A percentile compares a stretch with the other conserved stretches of the same genome.
Evolutionary conservation across 2,113 vertebrate species (phyloP).

Genomic region (Mustela nigripes): DNA sequence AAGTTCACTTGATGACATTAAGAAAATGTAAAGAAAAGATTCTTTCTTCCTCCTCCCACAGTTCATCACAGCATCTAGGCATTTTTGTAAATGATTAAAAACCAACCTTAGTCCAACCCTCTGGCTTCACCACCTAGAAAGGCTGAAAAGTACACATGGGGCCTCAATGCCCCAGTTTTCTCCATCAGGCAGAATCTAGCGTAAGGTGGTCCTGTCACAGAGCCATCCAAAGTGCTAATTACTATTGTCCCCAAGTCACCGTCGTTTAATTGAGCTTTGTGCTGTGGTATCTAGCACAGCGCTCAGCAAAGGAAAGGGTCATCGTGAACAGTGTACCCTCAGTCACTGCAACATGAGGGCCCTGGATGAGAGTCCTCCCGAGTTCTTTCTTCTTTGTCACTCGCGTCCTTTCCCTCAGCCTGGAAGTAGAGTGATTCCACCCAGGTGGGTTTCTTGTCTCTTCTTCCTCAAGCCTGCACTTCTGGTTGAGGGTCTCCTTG

Average conservation of each 20-base stretch:
- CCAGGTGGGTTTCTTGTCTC: background rate
- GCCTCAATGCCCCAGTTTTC: background rate
- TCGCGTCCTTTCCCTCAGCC: background rate
- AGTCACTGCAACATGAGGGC: background rate
- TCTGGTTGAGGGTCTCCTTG: background rate
- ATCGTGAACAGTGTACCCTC: background rate
- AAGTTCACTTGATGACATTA: slow-evolving; percentile 82
- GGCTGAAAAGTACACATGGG: background rate
- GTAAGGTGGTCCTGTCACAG: background rate
- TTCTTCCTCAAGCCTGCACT: background rate
- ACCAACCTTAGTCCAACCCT: background rate
- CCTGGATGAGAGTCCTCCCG: background rate
- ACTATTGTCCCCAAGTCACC: background rate
- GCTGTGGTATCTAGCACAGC: background rate
- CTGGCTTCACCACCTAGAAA: background rate
- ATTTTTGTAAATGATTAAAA: slow-evolving; percentile 35
- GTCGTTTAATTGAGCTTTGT: background rate
- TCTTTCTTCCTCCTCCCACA: background rate
- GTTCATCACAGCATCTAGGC: background rate
- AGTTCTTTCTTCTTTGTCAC: background rate
- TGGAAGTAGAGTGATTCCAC: background rate
- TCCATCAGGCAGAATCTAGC: background rate
- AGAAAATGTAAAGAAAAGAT: slow-evolving; percentile 82
- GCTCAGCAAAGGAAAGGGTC: background rate
- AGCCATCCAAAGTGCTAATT: background rate